Evolutionary conservation across 35 echinoderm and acorn worm genomes (phyloP).

Genomic region (Hemicentrotus pulcherrimus): DNA sequence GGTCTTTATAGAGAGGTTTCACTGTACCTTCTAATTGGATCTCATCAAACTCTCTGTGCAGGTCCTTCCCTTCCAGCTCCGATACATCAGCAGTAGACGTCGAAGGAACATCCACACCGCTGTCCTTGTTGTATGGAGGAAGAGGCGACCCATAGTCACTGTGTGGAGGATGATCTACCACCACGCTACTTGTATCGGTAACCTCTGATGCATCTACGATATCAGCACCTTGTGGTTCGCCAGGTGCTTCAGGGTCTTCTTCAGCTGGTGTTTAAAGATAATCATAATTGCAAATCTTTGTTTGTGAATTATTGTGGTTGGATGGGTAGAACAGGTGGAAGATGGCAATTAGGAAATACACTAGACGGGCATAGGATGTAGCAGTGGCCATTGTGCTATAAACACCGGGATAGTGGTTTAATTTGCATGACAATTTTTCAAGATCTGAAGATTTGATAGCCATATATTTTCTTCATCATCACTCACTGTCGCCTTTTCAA

Average conservation of each 20-base stretch:
- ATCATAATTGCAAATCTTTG: no score
- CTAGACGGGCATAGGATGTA: no score
- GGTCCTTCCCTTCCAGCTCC: background rate
- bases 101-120: background rate
- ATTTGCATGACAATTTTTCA: no score
- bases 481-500: no score
- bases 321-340: no score
- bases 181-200: background rate
- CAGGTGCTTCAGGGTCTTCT: background rate
- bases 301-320: no score
- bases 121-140: background rate
- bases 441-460: no score
- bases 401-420: no score
- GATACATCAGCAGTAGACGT: background rate
- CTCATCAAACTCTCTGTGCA: background rate
- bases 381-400: no score
- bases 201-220: background rate
- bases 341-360: no score
- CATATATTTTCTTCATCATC: no score
- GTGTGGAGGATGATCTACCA: background rate
- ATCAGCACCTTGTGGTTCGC: background rate
- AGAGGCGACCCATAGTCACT: background rate
- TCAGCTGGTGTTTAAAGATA: background rate
- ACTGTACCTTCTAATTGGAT: background rate
- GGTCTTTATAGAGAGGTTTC: no score